A percentile compares a stretch with the other conserved stretches of the same genome.
These are phyloP conservation scores for Microchrysa polita DNA, from an alignment of 2,888 invertebrate genomes.

Conservation along the genomic window DNA sequence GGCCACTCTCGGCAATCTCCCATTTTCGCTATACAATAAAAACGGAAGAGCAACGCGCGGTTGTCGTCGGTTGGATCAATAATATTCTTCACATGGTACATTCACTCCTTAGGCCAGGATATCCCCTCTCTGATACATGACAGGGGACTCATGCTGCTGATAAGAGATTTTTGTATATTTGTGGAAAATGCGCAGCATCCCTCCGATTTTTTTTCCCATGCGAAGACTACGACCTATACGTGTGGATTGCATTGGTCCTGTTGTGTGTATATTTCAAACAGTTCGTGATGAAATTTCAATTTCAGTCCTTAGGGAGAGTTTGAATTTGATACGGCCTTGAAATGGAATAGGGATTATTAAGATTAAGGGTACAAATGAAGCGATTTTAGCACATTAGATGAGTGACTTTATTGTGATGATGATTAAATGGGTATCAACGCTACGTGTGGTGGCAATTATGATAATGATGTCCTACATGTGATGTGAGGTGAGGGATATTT, in stretches of 20 bases:
- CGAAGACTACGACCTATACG: too few species aligned
- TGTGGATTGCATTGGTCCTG: neutral
- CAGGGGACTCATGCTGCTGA: conserved; percentile 3
- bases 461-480: too few species aligned
- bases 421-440: too few species aligned
- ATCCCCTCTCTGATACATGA: neutral
- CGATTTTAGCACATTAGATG: too few species aligned
- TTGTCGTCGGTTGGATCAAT: conserved; percentile 39
- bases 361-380: too few species aligned
- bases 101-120: neutral
- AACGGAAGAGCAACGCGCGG: neutral
- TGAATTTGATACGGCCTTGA: too few species aligned
- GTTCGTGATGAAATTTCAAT: neutral
- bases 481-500: too few species aligned
- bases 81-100: conserved; percentile 37
- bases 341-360: too few species aligned
- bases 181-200: conserved; percentile 27
- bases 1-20: neutral
- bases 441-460: too few species aligned
- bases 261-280: neutral
- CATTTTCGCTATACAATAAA: neutral
- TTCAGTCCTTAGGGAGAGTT: too few species aligned
- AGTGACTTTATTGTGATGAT: too few species aligned
- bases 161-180: conserved; percentile 27
- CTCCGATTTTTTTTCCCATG: conserved; percentile 16